Evolutionary conservation across 2,113 vertebrate genomes (phyloP).

Genomic region (Benitochromis conjunctus): DNA sequence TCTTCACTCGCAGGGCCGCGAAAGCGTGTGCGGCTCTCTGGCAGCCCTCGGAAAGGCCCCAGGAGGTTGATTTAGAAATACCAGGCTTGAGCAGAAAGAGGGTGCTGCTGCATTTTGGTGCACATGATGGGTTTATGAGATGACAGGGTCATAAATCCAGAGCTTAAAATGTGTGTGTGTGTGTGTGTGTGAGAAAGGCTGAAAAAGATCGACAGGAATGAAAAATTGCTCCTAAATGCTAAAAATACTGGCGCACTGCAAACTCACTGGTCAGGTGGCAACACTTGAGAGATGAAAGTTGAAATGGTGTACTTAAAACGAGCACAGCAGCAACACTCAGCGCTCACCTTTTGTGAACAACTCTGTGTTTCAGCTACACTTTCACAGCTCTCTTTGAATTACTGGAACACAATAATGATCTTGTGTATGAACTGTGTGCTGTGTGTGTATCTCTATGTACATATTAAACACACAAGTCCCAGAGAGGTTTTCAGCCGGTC

Average conservation of each 20-base stretch:
- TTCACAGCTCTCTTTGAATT: not conserved
- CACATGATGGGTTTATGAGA: not conserved
- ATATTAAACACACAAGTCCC: not conserved
- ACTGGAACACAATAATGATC: not conserved
- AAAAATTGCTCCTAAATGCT: not conserved
- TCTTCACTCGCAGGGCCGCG: constrained; percentile 22
- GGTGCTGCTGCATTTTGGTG: not conserved
- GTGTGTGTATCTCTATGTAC: too few relatives aligned
- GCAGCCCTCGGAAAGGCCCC: constrained; percentile 41
- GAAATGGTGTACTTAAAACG: not conserved
- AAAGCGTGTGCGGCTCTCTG: constrained; percentile 25
- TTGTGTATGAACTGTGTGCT: not conserved
- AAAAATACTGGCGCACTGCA: not conserved
- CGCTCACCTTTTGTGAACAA: not conserved
- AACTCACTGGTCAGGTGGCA: not conserved
- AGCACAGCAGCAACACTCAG: not conserved
- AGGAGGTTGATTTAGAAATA: constrained; percentile 61
- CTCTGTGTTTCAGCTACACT: not conserved
- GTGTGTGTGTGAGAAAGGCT: not conserved
- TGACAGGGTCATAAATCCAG: not conserved
- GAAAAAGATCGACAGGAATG: not conserved
- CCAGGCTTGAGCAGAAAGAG: not conserved
- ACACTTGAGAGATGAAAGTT: not conserved
- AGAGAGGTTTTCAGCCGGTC: not conserved
- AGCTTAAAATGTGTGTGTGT: not conserved